phyloP scores from a whole-genome alignment of 2,888 invertebrate species.

The Syrphus vitripennis region DNA sequence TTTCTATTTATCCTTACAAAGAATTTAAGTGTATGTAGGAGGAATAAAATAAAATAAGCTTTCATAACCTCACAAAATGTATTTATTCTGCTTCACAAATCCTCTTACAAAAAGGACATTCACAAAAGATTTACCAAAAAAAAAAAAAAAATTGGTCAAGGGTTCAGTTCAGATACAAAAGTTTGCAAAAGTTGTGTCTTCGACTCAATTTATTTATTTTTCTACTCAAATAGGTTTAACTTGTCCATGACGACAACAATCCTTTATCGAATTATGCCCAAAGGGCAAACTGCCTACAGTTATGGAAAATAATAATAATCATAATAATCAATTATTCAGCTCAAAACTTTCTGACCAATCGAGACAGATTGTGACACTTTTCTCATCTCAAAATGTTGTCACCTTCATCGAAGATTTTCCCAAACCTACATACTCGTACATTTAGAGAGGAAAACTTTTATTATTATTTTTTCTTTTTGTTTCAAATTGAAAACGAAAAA shows the following conservation, averaged over 20 bases:
- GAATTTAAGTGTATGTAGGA: too few relatives aligned
- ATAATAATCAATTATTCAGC: constrained; percentile 32
- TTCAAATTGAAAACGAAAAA: constrained; percentile 12
- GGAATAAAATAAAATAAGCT: too few relatives aligned
- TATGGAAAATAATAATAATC: constrained; percentile 5
- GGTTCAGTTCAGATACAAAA: neutral
- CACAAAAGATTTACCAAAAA: neutral
- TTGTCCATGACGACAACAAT: neutral
- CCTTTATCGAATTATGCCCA: constrained; percentile 16
- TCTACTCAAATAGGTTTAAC: constrained; percentile 8
- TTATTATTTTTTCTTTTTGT: neutral
- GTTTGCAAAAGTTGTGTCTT: neutral
- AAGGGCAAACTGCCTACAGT: neutral
- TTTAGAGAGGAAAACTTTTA: constrained; percentile 2
- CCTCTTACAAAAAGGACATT: neutral
- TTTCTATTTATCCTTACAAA: too few relatives aligned
- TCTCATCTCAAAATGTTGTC: constrained; percentile 47
- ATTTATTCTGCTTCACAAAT: neutral
- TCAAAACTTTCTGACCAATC: constrained; percentile 40
- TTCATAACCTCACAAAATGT: too few relatives aligned
- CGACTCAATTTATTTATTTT: constrained; percentile 4
- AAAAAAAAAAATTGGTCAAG: neutral
- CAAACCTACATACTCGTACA: neutral
- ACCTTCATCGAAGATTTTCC: constrained; percentile 46
- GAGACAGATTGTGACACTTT: constrained; percentile 47